A percentile compares a stretch with the other conserved stretches of the same genome.
These are phyloP conservation scores for Cacoxenus indagator DNA, from an alignment of 2,888 invertebrate species.

Conservation along the genomic window DNA sequence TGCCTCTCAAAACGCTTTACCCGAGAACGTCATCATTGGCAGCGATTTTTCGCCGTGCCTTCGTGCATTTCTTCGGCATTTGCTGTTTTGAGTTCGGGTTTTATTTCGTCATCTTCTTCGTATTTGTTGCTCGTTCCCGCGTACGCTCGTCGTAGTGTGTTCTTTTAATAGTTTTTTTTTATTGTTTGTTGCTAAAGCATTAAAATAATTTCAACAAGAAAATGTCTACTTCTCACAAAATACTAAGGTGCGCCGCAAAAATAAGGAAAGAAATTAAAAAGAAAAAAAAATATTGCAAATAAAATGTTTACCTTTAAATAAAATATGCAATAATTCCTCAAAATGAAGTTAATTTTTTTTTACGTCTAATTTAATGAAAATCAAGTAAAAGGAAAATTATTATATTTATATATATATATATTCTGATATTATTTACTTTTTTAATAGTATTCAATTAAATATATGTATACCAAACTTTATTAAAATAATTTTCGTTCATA, in stretches of 20 bases:
- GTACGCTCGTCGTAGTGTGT: slow-evolving; percentile 1
- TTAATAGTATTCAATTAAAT: too few relatives aligned
- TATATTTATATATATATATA: too few relatives aligned
- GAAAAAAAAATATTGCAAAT: not conserved
- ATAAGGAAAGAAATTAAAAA: not conserved
- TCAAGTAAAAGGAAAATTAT: too few relatives aligned
- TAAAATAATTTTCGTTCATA: too few relatives aligned
- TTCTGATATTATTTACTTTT: too few relatives aligned
- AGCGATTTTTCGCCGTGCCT: not conserved
- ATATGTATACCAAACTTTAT: too few relatives aligned
- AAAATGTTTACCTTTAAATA: too few relatives aligned
- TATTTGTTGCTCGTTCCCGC: slow-evolving; percentile 25
- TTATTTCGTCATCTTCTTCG: slow-evolving; percentile 31
- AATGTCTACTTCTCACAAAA: too few relatives aligned
- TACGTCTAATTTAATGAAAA: too few relatives aligned
- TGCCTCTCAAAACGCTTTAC: too few relatives aligned
- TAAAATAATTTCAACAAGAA: not conserved
- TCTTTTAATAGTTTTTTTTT: slow-evolving; percentile 27
- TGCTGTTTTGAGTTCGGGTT: slow-evolving; percentile 25
- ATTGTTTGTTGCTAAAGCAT: slow-evolving; percentile 9
- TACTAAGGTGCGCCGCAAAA: not conserved
- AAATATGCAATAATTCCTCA: too few relatives aligned
- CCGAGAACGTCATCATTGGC: not conserved
- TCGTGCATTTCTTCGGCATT: not conserved
- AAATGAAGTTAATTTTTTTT: too few relatives aligned